These are phyloP conservation scores for Hydrozoanthus gracilis DNA, from an alignment of 92 coral and sea anemone genomes.

Conservation along the genomic window DNA sequence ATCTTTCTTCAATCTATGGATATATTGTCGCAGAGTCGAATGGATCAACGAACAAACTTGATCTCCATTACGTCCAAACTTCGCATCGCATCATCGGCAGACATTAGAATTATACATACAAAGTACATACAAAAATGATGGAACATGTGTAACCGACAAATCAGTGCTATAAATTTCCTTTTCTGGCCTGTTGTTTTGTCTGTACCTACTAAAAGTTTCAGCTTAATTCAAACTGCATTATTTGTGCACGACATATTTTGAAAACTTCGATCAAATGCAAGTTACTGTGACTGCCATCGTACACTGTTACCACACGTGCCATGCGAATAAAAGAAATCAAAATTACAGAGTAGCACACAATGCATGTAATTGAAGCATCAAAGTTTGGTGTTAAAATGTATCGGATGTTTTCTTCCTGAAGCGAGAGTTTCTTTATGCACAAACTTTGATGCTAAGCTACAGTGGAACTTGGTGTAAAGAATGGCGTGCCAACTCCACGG, in stretches of 20 bases:
- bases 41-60: not conserved
- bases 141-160: too few relatives aligned
- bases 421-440: not conserved
- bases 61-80: too few relatives aligned
- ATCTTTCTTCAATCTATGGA: not conserved
- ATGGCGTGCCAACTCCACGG: conserved; percentile 45
- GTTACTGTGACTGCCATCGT: not conserved
- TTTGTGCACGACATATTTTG: not conserved
- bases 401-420: not conserved
- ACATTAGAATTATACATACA: too few relatives aligned
- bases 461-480: conserved; percentile 23
- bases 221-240: not conserved
- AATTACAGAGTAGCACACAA: not conserved
- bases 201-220: not conserved
- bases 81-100: too few relatives aligned
- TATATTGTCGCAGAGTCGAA: not conserved
- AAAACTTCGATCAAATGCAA: not conserved
- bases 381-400: not conserved
- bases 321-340: not conserved
- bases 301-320: not conserved
- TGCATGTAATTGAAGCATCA: conserved; percentile 4
- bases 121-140: too few relatives aligned
- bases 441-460: conserved; percentile 8
- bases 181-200: not conserved
- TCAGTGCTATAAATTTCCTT: too few relatives aligned